A percentile compares a stretch with the other conserved stretches of the same genome.
phyloP scores from a whole-genome alignment of 2,797 vertebrate genomes.

The Onychomys leucogaster region DNA sequence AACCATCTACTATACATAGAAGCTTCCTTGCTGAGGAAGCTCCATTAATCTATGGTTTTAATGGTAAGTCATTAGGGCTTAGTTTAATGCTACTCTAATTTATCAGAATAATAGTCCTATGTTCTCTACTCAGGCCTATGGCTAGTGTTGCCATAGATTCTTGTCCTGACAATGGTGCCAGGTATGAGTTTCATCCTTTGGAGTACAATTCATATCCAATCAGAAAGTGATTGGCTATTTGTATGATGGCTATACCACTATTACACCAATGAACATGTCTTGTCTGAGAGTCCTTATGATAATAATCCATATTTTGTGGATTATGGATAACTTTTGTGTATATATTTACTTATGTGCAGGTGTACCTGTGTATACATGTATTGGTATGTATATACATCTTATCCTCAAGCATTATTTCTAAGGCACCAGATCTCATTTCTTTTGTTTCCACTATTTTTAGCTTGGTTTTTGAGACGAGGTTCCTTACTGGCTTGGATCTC shows the following conservation, averaged over 20 bases:
- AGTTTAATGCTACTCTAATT: background rate
- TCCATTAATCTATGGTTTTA: background rate
- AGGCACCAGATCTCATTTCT: background rate
- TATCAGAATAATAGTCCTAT: background rate
- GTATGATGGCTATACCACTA: background rate
- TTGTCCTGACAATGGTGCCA: background rate
- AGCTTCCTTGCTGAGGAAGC: background rate
- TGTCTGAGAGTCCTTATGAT: slow-evolving; percentile 11
- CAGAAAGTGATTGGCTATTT: background rate
- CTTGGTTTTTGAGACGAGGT: background rate
- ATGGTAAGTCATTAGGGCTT: background rate
- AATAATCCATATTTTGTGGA: background rate
- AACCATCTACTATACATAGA: background rate
- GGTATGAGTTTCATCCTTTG: too few species aligned
- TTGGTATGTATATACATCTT: background rate
- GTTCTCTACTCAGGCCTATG: background rate
- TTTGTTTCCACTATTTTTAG: background rate
- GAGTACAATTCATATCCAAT: background rate
- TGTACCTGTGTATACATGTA: background rate
- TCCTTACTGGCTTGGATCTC: background rate
- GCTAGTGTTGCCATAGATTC: background rate
- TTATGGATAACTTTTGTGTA: background rate
- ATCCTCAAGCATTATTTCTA: background rate
- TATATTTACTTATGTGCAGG: background rate
- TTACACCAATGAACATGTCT: background rate